These are phyloP conservation scores for Entosphenus tridentatus DNA, from an alignment of 2,113 vertebrate genomes.

Conservation along the genomic window DNA sequence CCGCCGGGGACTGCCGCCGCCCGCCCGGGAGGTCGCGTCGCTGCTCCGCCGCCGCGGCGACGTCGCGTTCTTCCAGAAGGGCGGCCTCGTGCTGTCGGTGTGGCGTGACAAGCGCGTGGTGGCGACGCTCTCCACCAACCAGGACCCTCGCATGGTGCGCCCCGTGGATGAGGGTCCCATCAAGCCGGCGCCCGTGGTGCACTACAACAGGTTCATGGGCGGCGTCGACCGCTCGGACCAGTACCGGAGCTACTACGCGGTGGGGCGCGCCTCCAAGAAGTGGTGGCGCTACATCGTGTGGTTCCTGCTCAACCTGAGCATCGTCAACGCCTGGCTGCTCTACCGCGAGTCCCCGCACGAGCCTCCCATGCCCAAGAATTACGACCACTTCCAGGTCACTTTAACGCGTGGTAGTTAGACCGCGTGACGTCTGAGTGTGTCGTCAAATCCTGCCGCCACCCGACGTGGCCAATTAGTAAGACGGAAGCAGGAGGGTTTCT, in stretches of 20 bases:
- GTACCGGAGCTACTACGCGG: slow-evolving; percentile 38
- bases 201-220: slow-evolving; percentile 43
- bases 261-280: slow-evolving; percentile 34
- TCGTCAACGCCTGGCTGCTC: slow-evolving; percentile 36
- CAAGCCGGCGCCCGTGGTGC: slow-evolving; percentile 28
- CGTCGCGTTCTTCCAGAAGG: slow-evolving; percentile 38
- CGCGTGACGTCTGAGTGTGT: too few relatives aligned
- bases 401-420: too few relatives aligned
- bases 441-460: too few relatives aligned
- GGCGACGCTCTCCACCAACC: slow-evolving; percentile 35
- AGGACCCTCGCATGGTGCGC: slow-evolving; percentile 28
- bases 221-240: slow-evolving; percentile 38
- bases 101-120: slow-evolving; percentile 29
- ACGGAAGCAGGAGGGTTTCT: too few relatives aligned
- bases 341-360: slow-evolving; percentile 23
- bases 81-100: slow-evolving; percentile 34
- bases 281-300: slow-evolving; percentile 47
- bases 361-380: slow-evolving; percentile 33
- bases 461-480: too few relatives aligned
- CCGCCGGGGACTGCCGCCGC: slow-evolving; percentile 31
- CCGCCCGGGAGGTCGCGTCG: slow-evolving; percentile 29
- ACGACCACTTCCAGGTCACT: slow-evolving; percentile 19
- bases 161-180: slow-evolving; percentile 21
- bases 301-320: slow-evolving; percentile 41
- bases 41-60: slow-evolving; percentile 24